A percentile compares a stretch with the other conserved stretches of the same genome.
Evolutionary conservation across 2,113 vertebrate genomes (phyloP).

Genomic region (Vombatus ursinus): DNA sequence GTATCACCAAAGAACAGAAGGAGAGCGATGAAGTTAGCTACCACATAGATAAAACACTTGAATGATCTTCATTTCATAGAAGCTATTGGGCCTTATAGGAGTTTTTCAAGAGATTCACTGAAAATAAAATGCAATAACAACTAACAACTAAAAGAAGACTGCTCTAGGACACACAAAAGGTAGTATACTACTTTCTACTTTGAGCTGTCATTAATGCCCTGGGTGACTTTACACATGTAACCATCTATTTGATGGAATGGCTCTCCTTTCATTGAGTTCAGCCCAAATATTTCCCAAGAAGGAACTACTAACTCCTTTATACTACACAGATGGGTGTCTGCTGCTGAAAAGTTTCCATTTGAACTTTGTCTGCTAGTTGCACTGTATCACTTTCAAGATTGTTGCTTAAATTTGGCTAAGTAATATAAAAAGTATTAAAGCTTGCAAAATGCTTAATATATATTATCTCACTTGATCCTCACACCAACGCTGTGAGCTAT

Average conservation of each 20-base stretch:
- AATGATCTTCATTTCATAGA: slow-evolving; percentile 25
- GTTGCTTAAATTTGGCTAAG: slow-evolving; percentile 27
- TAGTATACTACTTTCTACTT: not conserved
- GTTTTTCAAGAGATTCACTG: slow-evolving; percentile 40
- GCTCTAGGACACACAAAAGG: not conserved
- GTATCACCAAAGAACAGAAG: slow-evolving; percentile 3
- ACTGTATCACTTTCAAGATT: slow-evolving; percentile 39
- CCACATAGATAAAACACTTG: slow-evolving; percentile 52
- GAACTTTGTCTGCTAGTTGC: slow-evolving; percentile 13
- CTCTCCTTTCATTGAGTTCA: not conserved
- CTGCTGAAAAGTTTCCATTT: slow-evolving; percentile 18
- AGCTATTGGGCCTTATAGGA: not conserved
- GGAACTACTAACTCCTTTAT: slow-evolving; percentile 5
- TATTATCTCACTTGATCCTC: not conserved
- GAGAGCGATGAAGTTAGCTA: slow-evolving; percentile 45
- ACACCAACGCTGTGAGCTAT: not conserved
- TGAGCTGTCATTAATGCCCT: not conserved
- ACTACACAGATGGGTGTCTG: not conserved
- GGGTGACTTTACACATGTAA: not conserved
- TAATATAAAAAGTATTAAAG: not conserved
- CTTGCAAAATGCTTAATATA: not conserved
- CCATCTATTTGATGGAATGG: not conserved
- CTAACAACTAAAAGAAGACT: not conserved
- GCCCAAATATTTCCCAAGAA: not conserved
- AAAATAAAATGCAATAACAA: slow-evolving; percentile 51